phyloP scores from a whole-genome alignment of 2,113 vertebrate species.

The Solenodon paradoxus region DNA sequence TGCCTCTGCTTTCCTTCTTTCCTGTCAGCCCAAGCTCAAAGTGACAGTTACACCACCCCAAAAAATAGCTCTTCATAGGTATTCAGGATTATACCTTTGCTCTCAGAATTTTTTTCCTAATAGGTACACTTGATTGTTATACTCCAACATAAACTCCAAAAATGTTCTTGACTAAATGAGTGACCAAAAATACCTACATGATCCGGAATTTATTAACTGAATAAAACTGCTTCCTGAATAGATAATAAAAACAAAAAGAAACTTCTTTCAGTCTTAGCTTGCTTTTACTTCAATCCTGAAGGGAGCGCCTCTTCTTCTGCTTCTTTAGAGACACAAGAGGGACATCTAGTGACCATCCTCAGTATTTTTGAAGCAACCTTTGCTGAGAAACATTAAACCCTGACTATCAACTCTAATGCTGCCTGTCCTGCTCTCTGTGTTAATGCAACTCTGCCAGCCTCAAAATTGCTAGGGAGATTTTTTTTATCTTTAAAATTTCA shows the following conservation, averaged over 20 bases:
- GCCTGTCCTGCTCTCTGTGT: not conserved
- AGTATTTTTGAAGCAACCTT: constrained; percentile 33
- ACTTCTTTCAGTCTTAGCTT: constrained; percentile 62
- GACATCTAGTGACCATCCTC: constrained; percentile 79
- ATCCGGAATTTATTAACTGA: constrained; percentile 69
- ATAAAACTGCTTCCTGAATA: constrained; percentile 59
- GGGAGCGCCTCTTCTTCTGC: not conserved
- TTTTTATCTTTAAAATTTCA: constrained; percentile 37
- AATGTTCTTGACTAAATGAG: constrained; percentile 44
- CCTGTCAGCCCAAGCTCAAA: constrained; percentile 6
- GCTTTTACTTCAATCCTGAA: constrained; percentile 29
- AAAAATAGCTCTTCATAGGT: constrained; percentile 29
- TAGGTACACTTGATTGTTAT: not conserved
- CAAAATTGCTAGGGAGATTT: not conserved
- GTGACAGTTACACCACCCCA: constrained; percentile 39
- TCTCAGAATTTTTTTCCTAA: not conserved
- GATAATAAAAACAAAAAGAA: constrained; percentile 68
- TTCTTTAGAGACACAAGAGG: constrained; percentile 81
- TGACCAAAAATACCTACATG: constrained; percentile 43
- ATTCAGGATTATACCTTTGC: constrained; percentile 39
- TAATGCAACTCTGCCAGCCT: not conserved
- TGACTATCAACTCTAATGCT: not conserved
- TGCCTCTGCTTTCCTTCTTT: constrained; percentile 26
- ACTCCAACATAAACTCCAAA: constrained; percentile 49
- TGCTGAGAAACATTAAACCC: not conserved